Percentiles rank a stretch among this genome's conserved stretches.
Evolutionary conservation across 92 coral and sea anemone species (phyloP).

Genomic region (Pocillopora grandis): DNA sequence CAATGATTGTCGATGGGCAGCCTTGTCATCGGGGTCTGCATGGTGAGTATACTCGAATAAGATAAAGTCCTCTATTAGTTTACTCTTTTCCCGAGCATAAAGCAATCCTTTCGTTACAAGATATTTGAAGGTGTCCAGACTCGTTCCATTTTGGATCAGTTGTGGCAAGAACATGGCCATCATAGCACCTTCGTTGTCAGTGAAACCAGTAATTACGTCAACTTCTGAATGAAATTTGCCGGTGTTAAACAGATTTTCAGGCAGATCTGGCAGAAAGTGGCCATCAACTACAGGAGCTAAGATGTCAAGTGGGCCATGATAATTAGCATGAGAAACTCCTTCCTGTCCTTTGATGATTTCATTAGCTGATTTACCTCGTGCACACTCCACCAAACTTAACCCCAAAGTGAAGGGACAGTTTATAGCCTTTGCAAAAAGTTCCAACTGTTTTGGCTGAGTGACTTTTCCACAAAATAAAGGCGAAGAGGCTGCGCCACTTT

Average conservation of each 20-base stretch:
- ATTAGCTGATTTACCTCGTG: background rate
- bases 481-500: conserved; percentile 22
- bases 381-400: background rate
- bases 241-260: conserved; percentile 13
- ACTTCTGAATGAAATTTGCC: conserved; percentile 11
- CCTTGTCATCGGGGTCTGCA: conserved; percentile 23
- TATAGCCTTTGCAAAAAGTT: background rate
- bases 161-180: conserved; percentile 10
- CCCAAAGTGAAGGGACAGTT: conserved; percentile 8
- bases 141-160: conserved; percentile 25
- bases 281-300: conserved; percentile 4
- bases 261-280: conserved; percentile 6
- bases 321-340: background rate
- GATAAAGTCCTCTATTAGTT: conserved; percentile 34
- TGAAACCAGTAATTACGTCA: conserved; percentile 34
- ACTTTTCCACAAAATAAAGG: conserved; percentile 26
- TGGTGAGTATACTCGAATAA: conserved; percentile 46
- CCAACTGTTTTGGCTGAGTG: background rate
- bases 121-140: conserved; percentile 19
- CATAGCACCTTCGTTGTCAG: conserved; percentile 43
- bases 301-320: background rate
- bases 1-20: conserved; percentile 38
- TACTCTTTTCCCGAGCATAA: conserved; percentile 25
- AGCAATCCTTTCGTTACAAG: background rate
- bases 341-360: background rate